These are phyloP conservation scores for Zoanthus solanderi DNA, from an alignment of 92 coral and sea anemone species.

Conservation along the genomic window DNA sequence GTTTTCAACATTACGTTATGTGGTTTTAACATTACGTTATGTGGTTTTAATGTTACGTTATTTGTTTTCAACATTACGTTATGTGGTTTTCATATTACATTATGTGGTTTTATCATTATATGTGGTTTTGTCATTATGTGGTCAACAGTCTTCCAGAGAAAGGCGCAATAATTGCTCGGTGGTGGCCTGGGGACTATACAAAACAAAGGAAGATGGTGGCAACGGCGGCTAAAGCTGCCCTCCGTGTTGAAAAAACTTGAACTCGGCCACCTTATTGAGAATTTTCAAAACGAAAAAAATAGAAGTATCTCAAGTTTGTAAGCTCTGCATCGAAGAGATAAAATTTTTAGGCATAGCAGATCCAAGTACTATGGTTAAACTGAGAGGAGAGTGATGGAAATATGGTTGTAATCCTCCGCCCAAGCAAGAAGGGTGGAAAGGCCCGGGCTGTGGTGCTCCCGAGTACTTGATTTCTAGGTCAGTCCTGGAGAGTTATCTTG, in stretches of 20 bases:
- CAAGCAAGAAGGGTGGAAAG: slow-evolving; percentile 20
- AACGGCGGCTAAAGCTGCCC: slow-evolving; percentile 42
- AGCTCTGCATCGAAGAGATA: slow-evolving; percentile 42
- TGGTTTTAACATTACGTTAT: neutral
- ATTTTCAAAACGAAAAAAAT: slow-evolving; percentile 56
- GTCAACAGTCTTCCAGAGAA: slow-evolving; percentile 32
- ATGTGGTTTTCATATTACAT: slow-evolving; percentile 9
- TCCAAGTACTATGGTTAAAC: slow-evolving; percentile 36
- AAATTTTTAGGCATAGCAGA: slow-evolving; percentile 39
- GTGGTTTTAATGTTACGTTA: neutral
- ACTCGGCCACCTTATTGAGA: slow-evolving; percentile 58
- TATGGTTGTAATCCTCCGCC: slow-evolving; percentile 43
- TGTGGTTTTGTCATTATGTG: slow-evolving; percentile 18
- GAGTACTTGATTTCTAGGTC: slow-evolving; percentile 39
- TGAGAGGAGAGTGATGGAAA: slow-evolving; percentile 41
- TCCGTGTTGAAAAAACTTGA: slow-evolving; percentile 53
- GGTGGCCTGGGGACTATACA: slow-evolving; percentile 36
- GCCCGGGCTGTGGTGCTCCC: slow-evolving; percentile 42
- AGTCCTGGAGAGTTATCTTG: slow-evolving; percentile 23
- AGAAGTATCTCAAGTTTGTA: slow-evolving; percentile 53
- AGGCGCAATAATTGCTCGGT: slow-evolving; percentile 10
- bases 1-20: too few species aligned
- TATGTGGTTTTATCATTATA: neutral
- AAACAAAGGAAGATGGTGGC: slow-evolving; percentile 41
- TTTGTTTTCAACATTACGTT: neutral